Evolutionary conservation across 23 tunicate genomes (phyloP), one percentile per base, ranked within the genome.

Genomic region (Trididemnum clinides): DNA sequence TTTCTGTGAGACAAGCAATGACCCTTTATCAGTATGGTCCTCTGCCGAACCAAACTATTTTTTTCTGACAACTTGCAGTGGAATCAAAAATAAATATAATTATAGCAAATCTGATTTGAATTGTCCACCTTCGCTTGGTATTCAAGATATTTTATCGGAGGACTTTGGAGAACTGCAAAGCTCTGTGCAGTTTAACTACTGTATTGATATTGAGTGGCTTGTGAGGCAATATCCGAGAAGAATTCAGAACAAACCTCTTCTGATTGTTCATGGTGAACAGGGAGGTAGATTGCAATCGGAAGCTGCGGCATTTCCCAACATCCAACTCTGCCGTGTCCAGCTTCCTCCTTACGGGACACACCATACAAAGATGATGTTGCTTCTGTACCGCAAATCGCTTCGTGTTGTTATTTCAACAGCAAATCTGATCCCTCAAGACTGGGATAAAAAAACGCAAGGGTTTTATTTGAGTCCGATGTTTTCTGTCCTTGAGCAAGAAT

Each of bases 301-400:
- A 19, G 71, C 69, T 0, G 26, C 35, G 12, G 51, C 36, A n/a
- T 89, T 37, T 57, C 29, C 80, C 22, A 94, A 94, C 66, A 77
- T 94, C 27, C 54, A 85, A 50, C 51, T 87, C 25, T 87, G 85
- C 30, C 81, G 72, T 74, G 94, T 76, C 1, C 90, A 94, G 5
- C 84, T 94, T 1, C 98, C 98, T 22, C 98, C 94, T 4, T 94
- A 77, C 59, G 98, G 98, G 18, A 94, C 98, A 1, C 98, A 94
- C 85, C 98, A 94, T 37, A 94, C 98, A 12, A 94, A 94, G 58
- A 94, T 94, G 98, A 94, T 94, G 98, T 57, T 94, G 1, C 76
- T 94, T 18, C 80, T 22, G 15, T 94, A 94, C 58, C 33, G 76
- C 33, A 77, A 73, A 4, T 94, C 88, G 22, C 37, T 94, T 4